Base-by-base conservation (phyloP, 2,797 vertebrate species). In the Microctenopoma steveboyesi region DNA sequence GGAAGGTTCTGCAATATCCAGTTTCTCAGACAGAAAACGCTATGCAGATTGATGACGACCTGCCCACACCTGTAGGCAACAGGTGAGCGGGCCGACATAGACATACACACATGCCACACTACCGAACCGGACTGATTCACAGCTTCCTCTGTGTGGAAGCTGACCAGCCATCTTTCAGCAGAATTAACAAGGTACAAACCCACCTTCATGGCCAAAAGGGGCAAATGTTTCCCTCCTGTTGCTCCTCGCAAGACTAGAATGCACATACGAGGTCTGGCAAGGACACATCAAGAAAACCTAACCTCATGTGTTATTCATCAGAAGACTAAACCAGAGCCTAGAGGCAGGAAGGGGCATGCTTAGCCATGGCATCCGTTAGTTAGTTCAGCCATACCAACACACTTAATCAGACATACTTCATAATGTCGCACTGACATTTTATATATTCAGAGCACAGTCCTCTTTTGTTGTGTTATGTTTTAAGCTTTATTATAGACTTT, bases 261-360 rank as follows among this genome's bases (percentile, higher is more conserved):
- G 48, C 47, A 56, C 57, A 68, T 50, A 62, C 64, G 68, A 72
- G 59, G 55, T 69, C 81, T 74, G 66, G 75, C 0, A 11, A 80
- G 75, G 74, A 80, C 57, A 49, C 50, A 83, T 74, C 75, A 64
- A 75, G 75, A 81, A 91, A 84, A 88, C 69, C 76, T 25, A 33
- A 43, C 35, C 84, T 90, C 78, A 89, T 91, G 80, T 45, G 46
- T 90, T 88, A 91, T 93, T 90, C 83, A 91, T 67, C 73, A 57
- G 79, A 87, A 78, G 70, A 68, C 79, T 79, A 80, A 85, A 87
- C 80, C 74, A 77, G 79, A 84, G 81, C 81, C 80, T 5, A 40
- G 64, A 80, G 78, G 69, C 59, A 72, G 64, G 49, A 74, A 51
- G 69, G 40, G 39, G 49, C 51, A 64, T 3, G 35, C 30, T 45